Percentiles rank a stretch among this genome's conserved stretches.
phyloP scores from a whole-genome alignment of 1,140 invertebrate species.

The Lordiphosa collinella region DNA sequence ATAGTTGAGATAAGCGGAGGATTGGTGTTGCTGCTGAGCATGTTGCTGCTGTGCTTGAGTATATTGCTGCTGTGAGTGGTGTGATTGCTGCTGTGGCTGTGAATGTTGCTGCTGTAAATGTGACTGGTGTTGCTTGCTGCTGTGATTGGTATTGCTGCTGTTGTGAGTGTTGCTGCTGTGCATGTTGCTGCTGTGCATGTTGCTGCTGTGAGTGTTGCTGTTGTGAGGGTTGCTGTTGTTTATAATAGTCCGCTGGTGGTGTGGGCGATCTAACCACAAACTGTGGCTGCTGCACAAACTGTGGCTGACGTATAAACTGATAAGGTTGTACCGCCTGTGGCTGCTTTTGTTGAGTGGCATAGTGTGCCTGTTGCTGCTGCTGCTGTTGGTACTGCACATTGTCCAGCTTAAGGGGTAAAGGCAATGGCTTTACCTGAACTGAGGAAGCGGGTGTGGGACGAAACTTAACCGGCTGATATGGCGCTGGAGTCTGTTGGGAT shows the following conservation, averaged over 20 bases:
- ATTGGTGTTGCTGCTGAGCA: conserved; percentile 24
- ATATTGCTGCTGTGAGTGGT: conserved; percentile 46
- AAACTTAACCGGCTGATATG: conserved; percentile 79
- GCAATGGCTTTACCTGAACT: conserved; percentile 62
- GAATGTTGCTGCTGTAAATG: conserved; percentile 48
- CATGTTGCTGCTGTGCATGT: conserved; percentile 23
- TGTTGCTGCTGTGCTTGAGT: conserved; percentile 17
- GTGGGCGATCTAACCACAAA: conserved; percentile 68
- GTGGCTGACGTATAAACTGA: conserved; percentile 77
- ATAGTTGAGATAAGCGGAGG: conserved; percentile 42
- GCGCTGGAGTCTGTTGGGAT: conserved; percentile 50
- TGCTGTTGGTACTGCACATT: conserved; percentile 57
- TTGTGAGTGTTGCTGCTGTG: conserved; percentile 41
- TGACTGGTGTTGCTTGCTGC: conserved; percentile 31
- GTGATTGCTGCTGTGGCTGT: conserved; percentile 54
- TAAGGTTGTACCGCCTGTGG: conserved; percentile 57
- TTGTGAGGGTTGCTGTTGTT: conserved; percentile 43
- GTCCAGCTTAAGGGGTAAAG: conserved; percentile 58
- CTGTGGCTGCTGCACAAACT: conserved; percentile 48
- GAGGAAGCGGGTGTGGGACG: conserved; percentile 61
- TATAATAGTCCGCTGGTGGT: conserved; percentile 63
- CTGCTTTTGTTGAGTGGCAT: conserved; percentile 66
- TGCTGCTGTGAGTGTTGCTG: conserved; percentile 21
- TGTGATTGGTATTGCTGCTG: conserved; percentile 18
- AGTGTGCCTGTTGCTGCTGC: conserved; percentile 21